These are phyloP conservation scores for Xylota segnis DNA, from an alignment of 2,888 invertebrate genomes.

Conservation along the genomic window DNA sequence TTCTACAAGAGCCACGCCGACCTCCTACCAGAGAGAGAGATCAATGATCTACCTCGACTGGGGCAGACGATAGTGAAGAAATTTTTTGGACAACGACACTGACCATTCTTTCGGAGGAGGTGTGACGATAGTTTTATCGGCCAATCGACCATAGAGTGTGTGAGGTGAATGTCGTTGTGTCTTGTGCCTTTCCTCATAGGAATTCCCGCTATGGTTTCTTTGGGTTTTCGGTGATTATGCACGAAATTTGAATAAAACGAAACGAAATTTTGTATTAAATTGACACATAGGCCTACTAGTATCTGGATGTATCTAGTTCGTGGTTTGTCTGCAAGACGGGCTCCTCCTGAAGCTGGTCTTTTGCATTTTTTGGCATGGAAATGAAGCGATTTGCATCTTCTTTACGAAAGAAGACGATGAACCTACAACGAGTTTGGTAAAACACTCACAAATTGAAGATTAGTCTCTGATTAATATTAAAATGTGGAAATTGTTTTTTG, in stretches of 20 bases:
- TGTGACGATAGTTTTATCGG: conserved; percentile 41
- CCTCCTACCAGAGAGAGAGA: conserved; percentile 52
- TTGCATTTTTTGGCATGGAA: conserved; percentile 68
- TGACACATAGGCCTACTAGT: conserved; percentile 61
- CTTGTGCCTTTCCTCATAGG: conserved; percentile 54
- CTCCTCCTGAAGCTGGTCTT: conserved; percentile 22
- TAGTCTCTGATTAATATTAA: conserved; percentile 56
- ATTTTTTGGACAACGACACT: conserved; percentile 62
- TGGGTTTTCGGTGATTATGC: conserved; percentile 48
- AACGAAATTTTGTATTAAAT: conserved; percentile 65
- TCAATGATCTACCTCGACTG: conserved; percentile 66
- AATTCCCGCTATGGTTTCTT: conserved; percentile 43
- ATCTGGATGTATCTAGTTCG: conserved; percentile 29
- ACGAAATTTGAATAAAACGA: conserved; percentile 62
- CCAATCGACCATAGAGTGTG: neutral
- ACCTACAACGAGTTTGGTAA: conserved; percentile 49
- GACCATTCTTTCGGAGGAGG: conserved; percentile 66
- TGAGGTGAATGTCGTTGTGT: neutral
- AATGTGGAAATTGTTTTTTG: conserved; percentile 49
- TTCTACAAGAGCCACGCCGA: conserved; percentile 54
- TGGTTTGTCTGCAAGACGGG: neutral
- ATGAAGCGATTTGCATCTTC: conserved; percentile 58
- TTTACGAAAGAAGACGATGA: conserved; percentile 73
- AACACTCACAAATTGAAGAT: conserved; percentile 24
- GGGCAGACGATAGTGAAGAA: conserved; percentile 54